Conservation (phyloP, 2,888 invertebrate species). For the Myathropa florea region DNA sequence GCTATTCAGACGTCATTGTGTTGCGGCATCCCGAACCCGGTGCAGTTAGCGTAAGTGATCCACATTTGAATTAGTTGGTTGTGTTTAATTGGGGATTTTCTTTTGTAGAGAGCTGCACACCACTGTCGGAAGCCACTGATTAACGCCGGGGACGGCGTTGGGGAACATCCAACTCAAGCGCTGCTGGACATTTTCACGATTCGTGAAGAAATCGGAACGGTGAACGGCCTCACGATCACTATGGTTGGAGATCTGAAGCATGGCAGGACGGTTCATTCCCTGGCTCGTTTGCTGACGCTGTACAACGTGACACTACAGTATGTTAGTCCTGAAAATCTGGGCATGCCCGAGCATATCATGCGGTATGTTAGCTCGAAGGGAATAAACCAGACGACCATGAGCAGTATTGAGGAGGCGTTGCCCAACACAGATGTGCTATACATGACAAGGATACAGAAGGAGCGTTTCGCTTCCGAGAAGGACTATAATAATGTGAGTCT, state of each 20-base stretch:
- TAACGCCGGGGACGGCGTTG: conserved; percentile 98
- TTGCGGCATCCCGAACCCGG: conserved; percentile 96
- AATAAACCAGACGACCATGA: conserved; percentile 85
- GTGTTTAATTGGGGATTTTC: not conserved
- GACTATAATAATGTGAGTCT: conserved; percentile 91
- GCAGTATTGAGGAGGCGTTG: conserved; percentile 91
- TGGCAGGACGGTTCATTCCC: conserved; percentile 98
- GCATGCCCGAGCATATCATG: conserved; percentile 94
- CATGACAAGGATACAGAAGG: conserved; percentile 98
- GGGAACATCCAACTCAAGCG: conserved; percentile 99
- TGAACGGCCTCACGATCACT: conserved; percentile 97
- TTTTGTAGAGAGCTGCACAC: conserved; percentile 87
- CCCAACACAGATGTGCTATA: conserved; percentile 98
- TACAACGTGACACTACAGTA: conserved; percentile 97
- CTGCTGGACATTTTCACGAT: conserved; percentile 98
- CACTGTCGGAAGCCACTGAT: conserved; percentile 94
- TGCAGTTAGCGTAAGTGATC: conserved; percentile 88
- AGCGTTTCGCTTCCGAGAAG: conserved; percentile 91
- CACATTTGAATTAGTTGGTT: not conserved
- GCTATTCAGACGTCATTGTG: conserved; percentile 96
- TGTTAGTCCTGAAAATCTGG: conserved; percentile 92
- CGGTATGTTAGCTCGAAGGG: conserved; percentile 90
- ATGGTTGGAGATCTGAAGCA: conserved; percentile 99
- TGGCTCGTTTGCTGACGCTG: conserved; percentile 94
- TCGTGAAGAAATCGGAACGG: conserved; percentile 98